These are phyloP conservation scores for Ectropis grisescens DNA, from an alignment of 1,140 invertebrate genomes.

Conservation along the genomic window DNA sequence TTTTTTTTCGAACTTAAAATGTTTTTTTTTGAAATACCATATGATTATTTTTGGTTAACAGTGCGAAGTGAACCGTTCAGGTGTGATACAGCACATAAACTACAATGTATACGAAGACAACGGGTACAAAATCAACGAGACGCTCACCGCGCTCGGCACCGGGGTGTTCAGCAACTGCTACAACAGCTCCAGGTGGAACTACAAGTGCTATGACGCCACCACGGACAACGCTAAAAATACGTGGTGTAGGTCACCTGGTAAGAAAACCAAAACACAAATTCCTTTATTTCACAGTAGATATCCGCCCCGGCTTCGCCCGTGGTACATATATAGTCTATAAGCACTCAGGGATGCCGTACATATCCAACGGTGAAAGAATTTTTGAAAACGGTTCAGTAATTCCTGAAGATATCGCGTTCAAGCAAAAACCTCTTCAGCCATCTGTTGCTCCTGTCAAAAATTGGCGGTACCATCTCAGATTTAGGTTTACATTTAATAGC, in stretches of 20 bases:
- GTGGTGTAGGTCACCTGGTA: conserved; percentile 66
- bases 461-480: too few species aligned
- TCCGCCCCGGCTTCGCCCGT: too few species aligned
- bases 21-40: too few species aligned
- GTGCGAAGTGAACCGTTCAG: conserved; percentile 60
- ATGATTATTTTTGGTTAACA: too few species aligned
- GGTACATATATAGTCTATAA: background rate
- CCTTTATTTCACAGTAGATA: background rate
- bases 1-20: too few species aligned
- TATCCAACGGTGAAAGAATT: too few species aligned
- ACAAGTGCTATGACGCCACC: conserved; percentile 32
- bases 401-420: too few species aligned
- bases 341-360: background rate
- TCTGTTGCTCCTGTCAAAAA: too few species aligned
- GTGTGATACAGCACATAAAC: conserved; percentile 75
- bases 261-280: conserved; percentile 1
- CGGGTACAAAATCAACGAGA: conserved; percentile 73
- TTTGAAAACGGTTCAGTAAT: too few species aligned
- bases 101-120: conserved; percentile 73
- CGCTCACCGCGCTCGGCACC: conserved; percentile 12
- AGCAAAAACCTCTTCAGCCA: too few species aligned
- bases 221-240: conserved; percentile 64
- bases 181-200: conserved; percentile 23
- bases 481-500: too few species aligned
- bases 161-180: conserved; percentile 34